A percentile compares a stretch with the other conserved stretches of the same genome.
phyloP scores from a whole-genome alignment of 2,888 invertebrate genomes.

The Phengaris alcon region DNA sequence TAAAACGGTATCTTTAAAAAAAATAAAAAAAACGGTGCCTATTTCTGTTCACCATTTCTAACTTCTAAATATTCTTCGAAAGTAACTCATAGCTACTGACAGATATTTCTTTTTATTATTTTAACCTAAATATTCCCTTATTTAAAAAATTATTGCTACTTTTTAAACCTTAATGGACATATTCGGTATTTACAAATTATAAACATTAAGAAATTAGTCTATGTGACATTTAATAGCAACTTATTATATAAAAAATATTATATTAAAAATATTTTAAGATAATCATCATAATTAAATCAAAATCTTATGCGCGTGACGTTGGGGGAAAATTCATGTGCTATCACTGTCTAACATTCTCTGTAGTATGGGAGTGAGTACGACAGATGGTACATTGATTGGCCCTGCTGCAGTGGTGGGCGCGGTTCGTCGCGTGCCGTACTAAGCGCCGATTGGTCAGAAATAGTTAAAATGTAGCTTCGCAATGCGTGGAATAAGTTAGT shows the following conservation, averaged over 20 bases:
- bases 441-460: constrained; percentile 59
- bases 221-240: constrained; percentile 1
- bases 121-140: not conserved
- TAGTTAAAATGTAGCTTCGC: constrained; percentile 63
- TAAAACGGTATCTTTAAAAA: no score
- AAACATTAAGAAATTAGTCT: constrained; percentile 18
- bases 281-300: constrained; percentile 66
- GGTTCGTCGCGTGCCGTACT: constrained; percentile 57
- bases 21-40: no score
- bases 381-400: constrained; percentile 46
- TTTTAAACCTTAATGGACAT: not conserved
- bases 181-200: constrained; percentile 17
- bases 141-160: not conserved
- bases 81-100: no score
- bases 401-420: constrained; percentile 69
- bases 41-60: no score
- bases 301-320: constrained; percentile 68
- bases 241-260: constrained; percentile 22
- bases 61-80: no score
- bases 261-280: constrained; percentile 27
- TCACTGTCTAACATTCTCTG: constrained; percentile 48
- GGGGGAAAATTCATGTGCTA: constrained; percentile 52
- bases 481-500: constrained; percentile 58
- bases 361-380: constrained; percentile 55
- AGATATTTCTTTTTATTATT: not conserved